These are phyloP conservation scores for Xiphophorus hellerii DNA, from an alignment of 2,113 vertebrate genomes.

Conservation along the genomic window DNA sequence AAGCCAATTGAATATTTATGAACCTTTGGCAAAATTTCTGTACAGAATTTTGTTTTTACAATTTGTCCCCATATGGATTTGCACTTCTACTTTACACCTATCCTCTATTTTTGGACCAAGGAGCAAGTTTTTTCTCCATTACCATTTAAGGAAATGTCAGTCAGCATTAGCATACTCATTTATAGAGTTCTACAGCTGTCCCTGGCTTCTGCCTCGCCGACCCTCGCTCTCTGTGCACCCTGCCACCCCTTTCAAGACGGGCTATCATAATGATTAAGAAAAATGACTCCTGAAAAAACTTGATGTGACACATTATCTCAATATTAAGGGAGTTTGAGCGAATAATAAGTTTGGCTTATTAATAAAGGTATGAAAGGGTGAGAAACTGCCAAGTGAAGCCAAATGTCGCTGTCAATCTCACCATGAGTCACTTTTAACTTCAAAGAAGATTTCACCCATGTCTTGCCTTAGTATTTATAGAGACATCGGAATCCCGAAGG, in stretches of 20 bases:
- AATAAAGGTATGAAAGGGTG: slow-evolving; percentile 73
- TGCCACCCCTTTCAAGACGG: slow-evolving; percentile 64
- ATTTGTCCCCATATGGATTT: slow-evolving; percentile 13
- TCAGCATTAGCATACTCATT: slow-evolving; percentile 79
- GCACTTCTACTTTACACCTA: slow-evolving; percentile 32
- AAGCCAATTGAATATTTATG: not conserved
- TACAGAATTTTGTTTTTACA: not conserved
- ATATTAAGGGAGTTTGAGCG: slow-evolving; percentile 68
- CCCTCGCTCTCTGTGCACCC: slow-evolving; percentile 51
- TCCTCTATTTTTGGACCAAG: slow-evolving; percentile 51
- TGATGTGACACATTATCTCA: slow-evolving; percentile 76
- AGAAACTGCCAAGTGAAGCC: slow-evolving; percentile 68
- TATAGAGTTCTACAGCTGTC: slow-evolving; percentile 63
- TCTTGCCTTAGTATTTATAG: slow-evolving; percentile 52
- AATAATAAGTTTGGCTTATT: slow-evolving; percentile 77
- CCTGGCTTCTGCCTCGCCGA: slow-evolving; percentile 43
- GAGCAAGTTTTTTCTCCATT: slow-evolving; percentile 40
- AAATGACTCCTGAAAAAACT: slow-evolving; percentile 72
- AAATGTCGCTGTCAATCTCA: slow-evolving; percentile 78
- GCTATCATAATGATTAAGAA: slow-evolving; percentile 77
- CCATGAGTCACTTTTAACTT: slow-evolving; percentile 41
- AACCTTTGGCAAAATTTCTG: not conserved
- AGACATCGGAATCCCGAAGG: slow-evolving; percentile 27
- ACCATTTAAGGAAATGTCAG: slow-evolving; percentile 73
- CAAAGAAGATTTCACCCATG: slow-evolving; percentile 51